Evolutionary conservation across 1,140 invertebrate genomes (phyloP).

Genomic region (Harlomillsia oculata): DNA sequence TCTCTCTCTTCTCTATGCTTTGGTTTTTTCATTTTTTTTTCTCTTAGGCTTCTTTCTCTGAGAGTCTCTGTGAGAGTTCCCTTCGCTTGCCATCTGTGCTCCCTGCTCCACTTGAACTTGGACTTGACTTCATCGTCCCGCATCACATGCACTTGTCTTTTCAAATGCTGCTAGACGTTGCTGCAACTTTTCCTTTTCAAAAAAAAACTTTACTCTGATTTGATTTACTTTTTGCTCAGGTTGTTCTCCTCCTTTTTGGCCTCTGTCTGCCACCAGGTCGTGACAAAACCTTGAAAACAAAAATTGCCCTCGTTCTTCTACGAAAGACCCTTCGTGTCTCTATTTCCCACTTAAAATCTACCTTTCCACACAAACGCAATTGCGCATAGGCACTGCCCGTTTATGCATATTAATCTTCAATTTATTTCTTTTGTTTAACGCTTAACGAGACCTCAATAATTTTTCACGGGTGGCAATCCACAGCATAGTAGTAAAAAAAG

Average conservation of each 20-base stretch:
- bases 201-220: neutral
- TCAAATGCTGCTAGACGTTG: neutral
- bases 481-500: too few species aligned
- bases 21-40: slow-evolving; percentile 9
- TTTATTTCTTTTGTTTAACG: too few species aligned
- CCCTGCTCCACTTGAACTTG: slow-evolving; percentile 9
- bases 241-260: neutral
- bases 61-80: neutral
- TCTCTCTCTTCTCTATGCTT: neutral
- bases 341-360: too few species aligned
- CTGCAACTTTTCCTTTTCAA: neutral
- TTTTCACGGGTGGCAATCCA: too few species aligned
- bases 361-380: too few species aligned
- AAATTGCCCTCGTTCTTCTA: too few species aligned
- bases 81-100: slow-evolving; percentile 27
- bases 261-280: neutral
- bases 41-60: slow-evolving; percentile 2
- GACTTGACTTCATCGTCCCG: slow-evolving; percentile 16
- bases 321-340: too few species aligned
- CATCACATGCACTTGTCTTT: slow-evolving; percentile 18
- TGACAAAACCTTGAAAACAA: too few species aligned
- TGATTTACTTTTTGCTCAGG: neutral
- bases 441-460: too few species aligned
- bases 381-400: too few species aligned
- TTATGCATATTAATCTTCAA: too few species aligned